phyloP scores from a whole-genome alignment of 2,113 vertebrate genomes.

The Puffinus mauretanicus region DNA sequence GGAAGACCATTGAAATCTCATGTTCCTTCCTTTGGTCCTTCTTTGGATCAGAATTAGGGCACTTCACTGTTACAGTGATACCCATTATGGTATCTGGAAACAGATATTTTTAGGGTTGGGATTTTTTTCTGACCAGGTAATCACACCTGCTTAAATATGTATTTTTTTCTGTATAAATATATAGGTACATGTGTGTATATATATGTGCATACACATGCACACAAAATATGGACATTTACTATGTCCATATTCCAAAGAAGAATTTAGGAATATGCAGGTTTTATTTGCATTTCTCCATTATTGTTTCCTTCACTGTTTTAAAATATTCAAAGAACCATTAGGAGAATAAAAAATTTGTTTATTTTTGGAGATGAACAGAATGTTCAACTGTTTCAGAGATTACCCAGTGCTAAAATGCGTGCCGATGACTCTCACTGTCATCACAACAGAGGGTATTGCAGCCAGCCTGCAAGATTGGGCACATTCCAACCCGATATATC shows the following conservation, averaged over 20 bases:
- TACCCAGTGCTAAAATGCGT: background rate
- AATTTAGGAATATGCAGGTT: background rate
- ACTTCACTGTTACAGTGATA: background rate
- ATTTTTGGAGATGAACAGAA: background rate
- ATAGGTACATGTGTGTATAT: fast-evolving
- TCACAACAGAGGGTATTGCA: background rate
- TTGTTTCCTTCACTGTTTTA: background rate
- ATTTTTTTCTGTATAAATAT: background rate
- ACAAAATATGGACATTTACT: background rate
- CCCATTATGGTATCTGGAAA: background rate
- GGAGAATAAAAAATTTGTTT: background rate
- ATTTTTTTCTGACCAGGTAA: fast-evolving
- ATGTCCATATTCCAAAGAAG: background rate
- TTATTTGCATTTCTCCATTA: background rate
- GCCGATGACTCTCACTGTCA: background rate
- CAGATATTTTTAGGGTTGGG: fast-evolving
- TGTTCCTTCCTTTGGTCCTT: background rate
- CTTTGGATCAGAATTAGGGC: background rate
- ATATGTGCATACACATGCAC: background rate
- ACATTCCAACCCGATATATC: background rate
- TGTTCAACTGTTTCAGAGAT: background rate
- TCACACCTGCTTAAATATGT: background rate
- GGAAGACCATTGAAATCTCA: background rate
- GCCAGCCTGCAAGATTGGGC: background rate
- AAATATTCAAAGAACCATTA: background rate